Percentiles rank a stretch among this genome's conserved stretches.
Evolutionary conservation across 2,888 invertebrate genomes (phyloP).

Genomic region (Lottia gigantea): DNA sequence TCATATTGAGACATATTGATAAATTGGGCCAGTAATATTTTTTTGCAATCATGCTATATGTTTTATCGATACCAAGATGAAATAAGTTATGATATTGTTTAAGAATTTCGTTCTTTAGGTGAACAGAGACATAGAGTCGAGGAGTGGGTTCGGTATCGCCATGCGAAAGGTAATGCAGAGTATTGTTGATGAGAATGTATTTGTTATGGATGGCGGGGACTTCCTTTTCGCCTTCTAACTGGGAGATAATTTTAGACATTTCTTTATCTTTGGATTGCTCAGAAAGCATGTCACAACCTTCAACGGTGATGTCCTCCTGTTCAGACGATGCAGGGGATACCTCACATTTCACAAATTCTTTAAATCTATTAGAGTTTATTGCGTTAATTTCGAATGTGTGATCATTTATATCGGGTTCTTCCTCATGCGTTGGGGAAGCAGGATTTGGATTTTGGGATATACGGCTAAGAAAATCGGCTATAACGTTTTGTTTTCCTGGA

Average conservation of each 20-base stretch:
- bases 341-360: not conserved
- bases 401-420: not conserved
- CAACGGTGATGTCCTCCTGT: not conserved
- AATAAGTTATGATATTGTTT: not conserved
- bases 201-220: not conserved
- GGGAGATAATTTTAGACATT: not conserved
- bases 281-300: not conserved
- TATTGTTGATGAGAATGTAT: not conserved
- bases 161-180: not conserved
- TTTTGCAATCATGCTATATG: not conserved
- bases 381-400: not conserved
- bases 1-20: too few species aligned
- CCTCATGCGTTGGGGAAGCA: too few species aligned
- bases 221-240: not conserved
- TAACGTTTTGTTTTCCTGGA: slow-evolving; percentile 19
- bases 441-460: slow-evolving; percentile 1
- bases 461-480: slow-evolving; percentile 20
- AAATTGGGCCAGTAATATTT: not conserved
- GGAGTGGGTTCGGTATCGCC: not conserved
- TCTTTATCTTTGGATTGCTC: slow-evolving; percentile 4
- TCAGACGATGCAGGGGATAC: not conserved
- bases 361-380: not conserved
- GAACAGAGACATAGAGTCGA: not conserved
- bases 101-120: not conserved
- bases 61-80: not conserved